Evolutionary conservation across 2,113 vertebrate species (phyloP).

Genomic region (Scartelaos histophorus): DNA sequence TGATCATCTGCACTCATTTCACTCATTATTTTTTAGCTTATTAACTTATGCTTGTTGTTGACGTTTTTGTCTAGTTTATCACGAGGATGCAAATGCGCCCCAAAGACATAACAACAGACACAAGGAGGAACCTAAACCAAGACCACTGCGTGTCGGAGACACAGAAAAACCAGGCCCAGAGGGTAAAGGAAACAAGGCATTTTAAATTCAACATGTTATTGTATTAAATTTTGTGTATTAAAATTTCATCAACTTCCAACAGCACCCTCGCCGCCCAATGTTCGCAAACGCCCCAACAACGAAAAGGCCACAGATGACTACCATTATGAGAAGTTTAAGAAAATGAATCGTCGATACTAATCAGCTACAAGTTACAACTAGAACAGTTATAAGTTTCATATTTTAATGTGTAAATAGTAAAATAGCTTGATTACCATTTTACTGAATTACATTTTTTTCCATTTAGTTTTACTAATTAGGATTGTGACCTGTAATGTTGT

Average conservation of each 20-base stretch:
- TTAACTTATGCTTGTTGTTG: not conserved
- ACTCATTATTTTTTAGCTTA: not conserved
- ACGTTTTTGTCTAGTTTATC: slow-evolving; percentile 83
- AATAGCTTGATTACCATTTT: slow-evolving; percentile 3
- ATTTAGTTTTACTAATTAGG: not conserved
- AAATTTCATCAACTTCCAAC: not conserved
- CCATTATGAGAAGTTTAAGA: slow-evolving; percentile 99
- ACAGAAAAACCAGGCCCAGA: slow-evolving; percentile 94
- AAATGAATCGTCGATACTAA: slow-evolving; percentile 96
- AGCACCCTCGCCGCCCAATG: slow-evolving; percentile 83
- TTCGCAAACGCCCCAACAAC: slow-evolving; percentile 91
- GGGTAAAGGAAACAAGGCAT: slow-evolving; percentile 71
- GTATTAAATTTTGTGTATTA: not conserved
- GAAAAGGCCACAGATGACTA: slow-evolving; percentile 98
- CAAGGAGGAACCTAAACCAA: slow-evolving; percentile 91
- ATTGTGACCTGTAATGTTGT: not conserved
- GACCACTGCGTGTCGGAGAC: slow-evolving; percentile 91
- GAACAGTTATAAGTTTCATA: not conserved
- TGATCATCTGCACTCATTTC: slow-evolving; percentile 8
- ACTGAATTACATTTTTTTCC: not conserved
- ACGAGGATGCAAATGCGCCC: slow-evolving; percentile 89
- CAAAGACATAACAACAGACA: slow-evolving; percentile 85
- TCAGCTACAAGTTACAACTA: not conserved
- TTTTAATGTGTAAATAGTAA: slow-evolving; percentile 32
- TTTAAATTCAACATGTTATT: not conserved